Conservation (phyloP, 2,113 vertebrate genomes). For the Oreochromis niloticus region DNA sequence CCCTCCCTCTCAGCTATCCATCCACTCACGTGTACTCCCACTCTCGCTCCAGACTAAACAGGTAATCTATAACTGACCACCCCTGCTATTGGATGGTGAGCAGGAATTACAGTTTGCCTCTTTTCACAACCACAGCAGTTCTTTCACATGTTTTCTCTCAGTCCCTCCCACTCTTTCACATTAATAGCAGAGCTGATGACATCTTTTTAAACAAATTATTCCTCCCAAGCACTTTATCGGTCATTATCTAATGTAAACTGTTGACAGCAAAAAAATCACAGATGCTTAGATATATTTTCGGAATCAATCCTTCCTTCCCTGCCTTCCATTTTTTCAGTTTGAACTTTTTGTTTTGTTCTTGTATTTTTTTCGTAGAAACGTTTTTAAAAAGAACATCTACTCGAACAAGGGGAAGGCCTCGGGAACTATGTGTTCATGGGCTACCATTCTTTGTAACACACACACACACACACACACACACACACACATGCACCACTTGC, state of each 20-base stretch:
- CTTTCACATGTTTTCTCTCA: background rate
- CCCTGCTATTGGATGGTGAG: background rate
- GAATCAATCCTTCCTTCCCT: background rate
- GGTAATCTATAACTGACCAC: conserved; percentile 49
- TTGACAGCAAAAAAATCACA: background rate
- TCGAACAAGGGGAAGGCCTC: background rate
- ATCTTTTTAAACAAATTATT: background rate
- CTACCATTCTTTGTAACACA: background rate
- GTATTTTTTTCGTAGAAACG: background rate
- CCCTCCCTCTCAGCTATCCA: background rate
- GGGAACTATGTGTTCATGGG: background rate
- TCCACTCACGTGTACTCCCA: background rate
- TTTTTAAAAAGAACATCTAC: background rate
- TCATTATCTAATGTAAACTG: background rate
- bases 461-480: background rate
- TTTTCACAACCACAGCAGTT: background rate
- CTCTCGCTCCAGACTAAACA: conserved; percentile 18
- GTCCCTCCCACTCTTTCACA: background rate
- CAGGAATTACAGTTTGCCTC: background rate
- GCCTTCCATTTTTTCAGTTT: background rate
- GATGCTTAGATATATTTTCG: background rate
- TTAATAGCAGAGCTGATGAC: background rate
- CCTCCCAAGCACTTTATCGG: background rate
- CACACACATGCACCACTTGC: background rate
- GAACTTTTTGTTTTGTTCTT: background rate